Conservation (phyloP, 1,140 invertebrate species). For the Microplitis mediator region DNA sequence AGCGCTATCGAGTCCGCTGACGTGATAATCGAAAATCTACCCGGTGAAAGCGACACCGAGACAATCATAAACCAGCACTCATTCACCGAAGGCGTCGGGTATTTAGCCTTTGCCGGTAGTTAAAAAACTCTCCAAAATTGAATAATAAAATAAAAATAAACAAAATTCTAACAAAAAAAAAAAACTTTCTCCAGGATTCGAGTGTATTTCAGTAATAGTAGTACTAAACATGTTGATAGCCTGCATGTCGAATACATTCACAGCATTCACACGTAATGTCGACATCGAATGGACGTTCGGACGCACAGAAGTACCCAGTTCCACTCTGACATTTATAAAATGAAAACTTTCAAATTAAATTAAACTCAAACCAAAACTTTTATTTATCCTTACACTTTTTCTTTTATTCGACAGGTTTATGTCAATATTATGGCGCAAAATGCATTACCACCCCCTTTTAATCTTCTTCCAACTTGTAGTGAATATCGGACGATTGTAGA, state of each 20-base stretch:
- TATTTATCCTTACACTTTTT: background rate
- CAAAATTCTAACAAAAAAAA: background rate
- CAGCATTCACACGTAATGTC: slow-evolving; percentile 68
- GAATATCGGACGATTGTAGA: slow-evolving; percentile 57
- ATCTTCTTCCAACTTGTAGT: slow-evolving; percentile 62
- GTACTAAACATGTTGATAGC: slow-evolving; percentile 81
- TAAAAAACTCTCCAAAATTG: background rate
- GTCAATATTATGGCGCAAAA: slow-evolving; percentile 65
- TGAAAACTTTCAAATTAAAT: too few species aligned
- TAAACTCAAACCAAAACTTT: background rate
- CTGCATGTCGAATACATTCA: slow-evolving; percentile 77
- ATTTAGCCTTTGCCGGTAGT: slow-evolving; percentile 67
- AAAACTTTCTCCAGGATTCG: slow-evolving; percentile 58
- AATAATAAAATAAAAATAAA: background rate
- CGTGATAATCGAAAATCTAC: slow-evolving; percentile 67
- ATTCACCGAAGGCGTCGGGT: slow-evolving; percentile 69
- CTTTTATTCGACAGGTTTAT: slow-evolving; percentile 55
- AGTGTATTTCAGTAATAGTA: slow-evolving; percentile 74
- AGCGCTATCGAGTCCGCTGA: slow-evolving; percentile 70
- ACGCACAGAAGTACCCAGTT: slow-evolving; percentile 57
- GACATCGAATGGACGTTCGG: slow-evolving; percentile 68
- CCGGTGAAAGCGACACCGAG: slow-evolving; percentile 55
- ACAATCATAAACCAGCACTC: slow-evolving; percentile 63
- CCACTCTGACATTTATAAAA: too few species aligned
- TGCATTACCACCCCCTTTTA: slow-evolving; percentile 65